Percentiles rank a stretch among this genome's conserved stretches.
phyloP scores from a whole-genome alignment of 1,140 invertebrate species.

The Aphaenogaster rudis region DNA sequence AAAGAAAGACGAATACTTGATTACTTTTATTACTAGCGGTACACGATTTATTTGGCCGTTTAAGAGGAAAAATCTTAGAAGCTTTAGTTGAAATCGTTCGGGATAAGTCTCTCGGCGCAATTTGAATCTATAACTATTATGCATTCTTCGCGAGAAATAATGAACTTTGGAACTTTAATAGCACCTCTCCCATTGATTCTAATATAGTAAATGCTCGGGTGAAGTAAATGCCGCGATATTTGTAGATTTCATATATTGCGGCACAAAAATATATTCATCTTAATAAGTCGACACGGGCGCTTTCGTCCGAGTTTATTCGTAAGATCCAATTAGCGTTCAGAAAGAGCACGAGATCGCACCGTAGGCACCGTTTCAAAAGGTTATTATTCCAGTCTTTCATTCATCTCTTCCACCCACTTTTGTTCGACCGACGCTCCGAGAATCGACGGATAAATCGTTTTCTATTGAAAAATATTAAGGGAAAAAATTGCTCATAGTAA shows the following conservation, averaged over 20 bases:
- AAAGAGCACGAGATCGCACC: slow-evolving; percentile 29
- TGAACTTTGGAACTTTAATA: slow-evolving; percentile 54
- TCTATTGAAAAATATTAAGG: slow-evolving; percentile 42
- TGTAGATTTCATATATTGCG: slow-evolving; percentile 28
- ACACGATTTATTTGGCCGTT: neutral
- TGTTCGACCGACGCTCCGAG: neutral
- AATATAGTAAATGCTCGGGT: neutral
- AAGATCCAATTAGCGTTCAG: slow-evolving; percentile 43
- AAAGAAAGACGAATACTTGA: neutral
- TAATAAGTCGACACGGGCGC: slow-evolving; percentile 10
- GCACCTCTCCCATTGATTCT: slow-evolving; percentile 13
- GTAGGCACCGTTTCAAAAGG: slow-evolving; percentile 39
- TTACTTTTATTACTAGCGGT: neutral
- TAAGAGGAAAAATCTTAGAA: slow-evolving; percentile 18
- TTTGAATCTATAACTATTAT: slow-evolving; percentile 44
- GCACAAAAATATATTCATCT: slow-evolving; percentile 30
- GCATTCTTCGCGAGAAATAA: slow-evolving; percentile 29
- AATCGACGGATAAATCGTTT: slow-evolving; percentile 32
- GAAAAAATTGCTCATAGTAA: neutral
- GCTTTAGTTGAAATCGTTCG: slow-evolving; percentile 34
- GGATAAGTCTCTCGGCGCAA: slow-evolving; percentile 22
- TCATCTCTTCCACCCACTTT: slow-evolving; percentile 10
- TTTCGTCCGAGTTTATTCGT: slow-evolving; percentile 28
- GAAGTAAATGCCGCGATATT: slow-evolving; percentile 31
- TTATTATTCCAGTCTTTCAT: slow-evolving; percentile 56